These are phyloP conservation scores for Caretta caretta DNA, from an alignment of 2,113 vertebrate genomes.

Conservation along the genomic window DNA sequence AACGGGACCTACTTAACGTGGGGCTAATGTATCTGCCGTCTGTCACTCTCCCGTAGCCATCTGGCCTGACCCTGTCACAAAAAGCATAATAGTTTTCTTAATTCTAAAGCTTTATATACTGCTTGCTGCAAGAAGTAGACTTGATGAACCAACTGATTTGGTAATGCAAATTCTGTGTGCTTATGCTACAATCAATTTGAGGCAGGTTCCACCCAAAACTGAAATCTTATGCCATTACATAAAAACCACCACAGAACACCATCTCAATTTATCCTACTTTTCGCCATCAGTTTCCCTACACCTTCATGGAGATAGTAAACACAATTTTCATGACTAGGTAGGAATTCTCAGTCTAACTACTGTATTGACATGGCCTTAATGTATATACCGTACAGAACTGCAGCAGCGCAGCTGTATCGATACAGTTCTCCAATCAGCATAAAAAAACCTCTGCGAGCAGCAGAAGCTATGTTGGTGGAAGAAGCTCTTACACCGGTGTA, in stretches of 20 bases:
- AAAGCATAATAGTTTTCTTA: background rate
- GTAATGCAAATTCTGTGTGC: background rate
- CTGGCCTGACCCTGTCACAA: no score
- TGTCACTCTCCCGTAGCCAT: no score
- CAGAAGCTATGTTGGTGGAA: no score
- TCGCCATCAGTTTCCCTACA: background rate
- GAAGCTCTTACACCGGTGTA: no score
- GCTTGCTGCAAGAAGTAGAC: background rate
- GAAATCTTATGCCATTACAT: background rate
- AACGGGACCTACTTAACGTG: no score
- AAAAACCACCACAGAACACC: accelerated
- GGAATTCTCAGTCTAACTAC: background rate
- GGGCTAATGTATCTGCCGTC: no score
- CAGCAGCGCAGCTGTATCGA: no score
- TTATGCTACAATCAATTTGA: background rate
- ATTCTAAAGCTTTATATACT: background rate
- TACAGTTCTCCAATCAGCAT: no score
- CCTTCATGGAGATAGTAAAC: background rate
- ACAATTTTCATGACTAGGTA: no score
- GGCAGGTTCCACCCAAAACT: background rate
- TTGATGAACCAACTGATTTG: background rate
- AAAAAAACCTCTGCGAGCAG: no score
- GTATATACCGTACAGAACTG: no score
- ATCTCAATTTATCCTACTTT: background rate
- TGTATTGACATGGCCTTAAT: background rate